phyloP scores from a whole-genome alignment of 1,140 invertebrate genomes.

The Heliconius hermathena region DNA sequence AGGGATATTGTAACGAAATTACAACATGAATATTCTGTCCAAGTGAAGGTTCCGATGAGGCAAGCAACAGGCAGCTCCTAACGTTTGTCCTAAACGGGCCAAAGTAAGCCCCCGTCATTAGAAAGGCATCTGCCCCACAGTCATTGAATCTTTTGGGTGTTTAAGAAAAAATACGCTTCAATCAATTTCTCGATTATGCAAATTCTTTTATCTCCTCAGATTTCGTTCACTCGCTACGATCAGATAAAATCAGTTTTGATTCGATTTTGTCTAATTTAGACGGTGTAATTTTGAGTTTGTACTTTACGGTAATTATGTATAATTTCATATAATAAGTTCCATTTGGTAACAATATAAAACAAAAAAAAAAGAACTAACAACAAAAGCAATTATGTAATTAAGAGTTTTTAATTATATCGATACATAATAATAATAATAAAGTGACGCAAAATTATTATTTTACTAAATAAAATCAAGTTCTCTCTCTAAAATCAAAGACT shows the following conservation, averaged over 20 bases:
- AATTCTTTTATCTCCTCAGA: conserved; percentile 51
- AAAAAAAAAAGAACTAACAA: neutral
- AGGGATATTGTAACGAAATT: conserved; percentile 15
- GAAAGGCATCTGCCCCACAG: conserved; percentile 61
- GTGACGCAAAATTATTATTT: neutral
- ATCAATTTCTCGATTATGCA: conserved; percentile 79
- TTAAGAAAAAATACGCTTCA: conserved; percentile 66
- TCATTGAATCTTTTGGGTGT: conserved; percentile 64
- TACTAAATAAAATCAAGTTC: neutral
- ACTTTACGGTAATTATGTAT: neutral
- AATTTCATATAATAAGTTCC: neutral
- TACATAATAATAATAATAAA: neutral
- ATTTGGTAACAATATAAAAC: neutral
- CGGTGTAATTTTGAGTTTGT: conserved; percentile 40
- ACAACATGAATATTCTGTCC: conserved; percentile 27
- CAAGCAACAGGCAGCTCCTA: conserved; percentile 55
- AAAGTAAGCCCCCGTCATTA: conserved; percentile 57
- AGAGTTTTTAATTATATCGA: neutral
- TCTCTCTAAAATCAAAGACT: neutral
- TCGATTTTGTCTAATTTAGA: conserved; percentile 54
- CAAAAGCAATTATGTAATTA: neutral
- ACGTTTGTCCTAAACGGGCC: conserved; percentile 46
- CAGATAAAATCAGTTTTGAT: conserved; percentile 58
- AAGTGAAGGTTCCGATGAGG: conserved; percentile 25
- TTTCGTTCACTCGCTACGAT: conserved; percentile 51